Conservation (phyloP, 2,888 invertebrate species). For the Nematopogon swammerdamellus region DNA sequence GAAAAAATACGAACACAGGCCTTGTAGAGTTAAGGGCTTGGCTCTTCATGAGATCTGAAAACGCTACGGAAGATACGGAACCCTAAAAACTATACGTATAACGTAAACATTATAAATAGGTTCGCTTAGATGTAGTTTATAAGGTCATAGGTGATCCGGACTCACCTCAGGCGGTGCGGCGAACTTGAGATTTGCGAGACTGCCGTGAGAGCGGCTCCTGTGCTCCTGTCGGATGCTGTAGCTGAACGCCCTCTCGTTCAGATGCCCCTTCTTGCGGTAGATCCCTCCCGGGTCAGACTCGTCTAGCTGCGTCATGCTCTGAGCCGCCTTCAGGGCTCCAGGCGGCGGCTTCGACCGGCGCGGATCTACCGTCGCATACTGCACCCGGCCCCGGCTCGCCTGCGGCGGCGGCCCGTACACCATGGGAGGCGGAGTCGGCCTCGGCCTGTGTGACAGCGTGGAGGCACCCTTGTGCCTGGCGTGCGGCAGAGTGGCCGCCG, state of each 20-base stretch:
- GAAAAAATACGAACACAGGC: too few relatives aligned
- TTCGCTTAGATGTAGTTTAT: too few relatives aligned
- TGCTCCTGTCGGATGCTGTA: conserved; percentile 94
- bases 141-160: too few relatives aligned
- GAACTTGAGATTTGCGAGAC: conserved; percentile 87
- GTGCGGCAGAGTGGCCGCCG: conserved; percentile 42
- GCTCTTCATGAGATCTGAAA: too few relatives aligned
- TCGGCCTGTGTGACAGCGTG: conserved; percentile 55
- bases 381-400: conserved; percentile 37
- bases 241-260: conserved; percentile 90
- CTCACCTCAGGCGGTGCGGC: conserved; percentile 66
- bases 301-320: conserved; percentile 66
- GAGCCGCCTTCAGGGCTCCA: conserved; percentile 61
- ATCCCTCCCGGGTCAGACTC: conserved; percentile 66
- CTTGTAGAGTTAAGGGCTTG: too few relatives aligned
- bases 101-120: too few relatives aligned
- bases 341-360: conserved; percentile 62
- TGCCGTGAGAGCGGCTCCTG: conserved; percentile 88
- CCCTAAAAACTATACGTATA: too few relatives aligned
- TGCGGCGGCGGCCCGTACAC: conserved; percentile 38
- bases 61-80: too few relatives aligned
- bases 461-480: conserved; percentile 29
- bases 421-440: conserved; percentile 58
- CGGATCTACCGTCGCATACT: conserved; percentile 62
- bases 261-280: conserved; percentile 85